phyloP scores from a whole-genome alignment of 2,797 vertebrate species.

The Enteromius radiatus region DNA sequence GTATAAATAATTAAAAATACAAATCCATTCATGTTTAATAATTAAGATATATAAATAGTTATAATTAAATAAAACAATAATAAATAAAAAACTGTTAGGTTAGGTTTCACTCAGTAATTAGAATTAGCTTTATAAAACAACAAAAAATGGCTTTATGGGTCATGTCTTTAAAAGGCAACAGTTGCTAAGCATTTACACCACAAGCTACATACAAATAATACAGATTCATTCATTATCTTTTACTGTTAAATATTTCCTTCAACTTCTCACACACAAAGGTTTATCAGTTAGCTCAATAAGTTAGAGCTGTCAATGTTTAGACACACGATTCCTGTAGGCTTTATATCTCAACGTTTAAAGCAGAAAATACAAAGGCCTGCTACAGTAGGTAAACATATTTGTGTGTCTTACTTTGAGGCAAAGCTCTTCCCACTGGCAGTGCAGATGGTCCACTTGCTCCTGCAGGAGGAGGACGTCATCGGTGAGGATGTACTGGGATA shows the following conservation, averaged over 20 bases:
- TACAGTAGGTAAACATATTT: background rate
- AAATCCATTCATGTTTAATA: background rate
- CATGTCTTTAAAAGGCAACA: background rate
- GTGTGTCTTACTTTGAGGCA: slow-evolving; percentile 81
- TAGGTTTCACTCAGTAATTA: background rate
- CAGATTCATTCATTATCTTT: background rate
- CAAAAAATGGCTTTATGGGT: no score
- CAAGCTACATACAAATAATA: background rate
- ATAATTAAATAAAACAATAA: background rate
- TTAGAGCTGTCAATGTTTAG: background rate
- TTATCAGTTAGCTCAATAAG: background rate
- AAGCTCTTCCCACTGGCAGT: slow-evolving; percentile 92
- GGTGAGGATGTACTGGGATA: slow-evolving; percentile 83
- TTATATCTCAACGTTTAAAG: background rate
- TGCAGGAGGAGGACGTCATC: slow-evolving; percentile 85
- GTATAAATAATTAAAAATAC: background rate
- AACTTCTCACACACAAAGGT: background rate
- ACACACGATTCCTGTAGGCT: background rate
- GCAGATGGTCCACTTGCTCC: slow-evolving; percentile 87
- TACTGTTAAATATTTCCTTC: background rate
- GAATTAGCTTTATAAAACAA: background rate
- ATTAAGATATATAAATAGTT: background rate
- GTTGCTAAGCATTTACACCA: background rate
- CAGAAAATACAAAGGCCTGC: background rate
- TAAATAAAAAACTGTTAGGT: background rate